Evolutionary conservation across 1,140 invertebrate genomes (phyloP), one percentile per base, ranked within the genome.

Genomic region (Bombus balteatus): DNA sequence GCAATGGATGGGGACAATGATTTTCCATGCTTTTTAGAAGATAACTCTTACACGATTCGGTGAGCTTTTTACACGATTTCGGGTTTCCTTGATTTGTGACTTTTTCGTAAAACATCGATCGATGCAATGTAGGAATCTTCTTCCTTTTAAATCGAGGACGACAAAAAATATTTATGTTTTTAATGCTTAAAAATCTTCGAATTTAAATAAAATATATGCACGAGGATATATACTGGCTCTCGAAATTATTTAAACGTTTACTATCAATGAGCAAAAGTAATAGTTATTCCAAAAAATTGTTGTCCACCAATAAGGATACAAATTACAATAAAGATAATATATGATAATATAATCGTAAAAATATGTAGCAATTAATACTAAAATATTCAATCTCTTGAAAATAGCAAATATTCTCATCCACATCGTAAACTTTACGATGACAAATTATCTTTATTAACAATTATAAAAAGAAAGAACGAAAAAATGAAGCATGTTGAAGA

Each of bases 1-100:
- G 22, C 34, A 70, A 0, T 32, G 34, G 66, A 41, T 25, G n/a
- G 47, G n/a, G 37, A 43, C 65, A 70, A 8, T n/a, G 62, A 37
- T 78, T 70, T 37, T 34, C 65, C n/a, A 34, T 34, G 47, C 28
- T 47, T 47, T 47, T 22, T 22, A 2, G 5, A 32, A 43, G 41
- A 83, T 76, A 75, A 82, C 78, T 62, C 73, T 57, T 32, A 15
- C 4, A 53, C 34, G 66, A 81, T 32, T 57, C 15, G 4, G 34
- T 9, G 15, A 66, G 22, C n/a, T 18, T 53, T 83, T 68, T 25
- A 28, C 18, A 43, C 8, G 59, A 25, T 39, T 25, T 32, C 28
- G 32, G 34, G 37, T 53, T 25, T 4, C 25, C 25, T 34, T 53
- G 34, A 76, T 73, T 41, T 34, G 37, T 25, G 13, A 77, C 18